Evolutionary conservation across 2,113 vertebrate species (phyloP).

Genomic region (Aldabrachelys gigantea): DNA sequence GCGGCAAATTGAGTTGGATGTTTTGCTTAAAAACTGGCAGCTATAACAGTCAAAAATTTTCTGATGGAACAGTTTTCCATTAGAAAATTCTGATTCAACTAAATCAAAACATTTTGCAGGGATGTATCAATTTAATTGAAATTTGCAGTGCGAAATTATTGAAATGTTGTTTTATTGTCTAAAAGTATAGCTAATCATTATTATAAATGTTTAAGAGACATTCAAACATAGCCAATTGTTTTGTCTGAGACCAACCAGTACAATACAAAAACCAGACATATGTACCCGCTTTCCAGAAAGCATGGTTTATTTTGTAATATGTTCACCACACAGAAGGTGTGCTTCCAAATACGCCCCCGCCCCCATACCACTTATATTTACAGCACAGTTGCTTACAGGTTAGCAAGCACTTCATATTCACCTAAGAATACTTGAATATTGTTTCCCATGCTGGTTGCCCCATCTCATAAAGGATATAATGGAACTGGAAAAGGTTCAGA

Average conservation of each 20-base stretch:
- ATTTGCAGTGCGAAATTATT: not conserved
- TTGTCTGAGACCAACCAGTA: not conserved
- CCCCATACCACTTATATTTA: not conserved
- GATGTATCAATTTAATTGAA: not conserved
- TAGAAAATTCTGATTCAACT: not conserved
- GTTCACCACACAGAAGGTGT: not conserved
- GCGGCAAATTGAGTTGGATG: not conserved
- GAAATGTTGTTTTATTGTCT: not conserved
- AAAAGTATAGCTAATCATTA: not conserved
- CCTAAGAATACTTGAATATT: not conserved
- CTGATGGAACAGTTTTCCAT: not conserved
- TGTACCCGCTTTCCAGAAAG: not conserved
- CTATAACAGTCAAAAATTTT: not conserved
- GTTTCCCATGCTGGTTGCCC: not conserved
- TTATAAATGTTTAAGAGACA: not conserved
- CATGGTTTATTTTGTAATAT: too few species aligned
- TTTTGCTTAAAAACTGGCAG: not conserved
- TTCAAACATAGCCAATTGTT: not conserved
- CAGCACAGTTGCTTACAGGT: not conserved
- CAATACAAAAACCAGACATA: not conserved
- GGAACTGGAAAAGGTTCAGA: not conserved
- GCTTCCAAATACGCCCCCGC: not conserved
- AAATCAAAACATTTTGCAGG: not conserved
- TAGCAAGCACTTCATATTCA: not conserved
- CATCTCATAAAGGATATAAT: not conserved